Conservation (phyloP, 2,797 vertebrate species). For the Xyrichtys novacula region DNA sequence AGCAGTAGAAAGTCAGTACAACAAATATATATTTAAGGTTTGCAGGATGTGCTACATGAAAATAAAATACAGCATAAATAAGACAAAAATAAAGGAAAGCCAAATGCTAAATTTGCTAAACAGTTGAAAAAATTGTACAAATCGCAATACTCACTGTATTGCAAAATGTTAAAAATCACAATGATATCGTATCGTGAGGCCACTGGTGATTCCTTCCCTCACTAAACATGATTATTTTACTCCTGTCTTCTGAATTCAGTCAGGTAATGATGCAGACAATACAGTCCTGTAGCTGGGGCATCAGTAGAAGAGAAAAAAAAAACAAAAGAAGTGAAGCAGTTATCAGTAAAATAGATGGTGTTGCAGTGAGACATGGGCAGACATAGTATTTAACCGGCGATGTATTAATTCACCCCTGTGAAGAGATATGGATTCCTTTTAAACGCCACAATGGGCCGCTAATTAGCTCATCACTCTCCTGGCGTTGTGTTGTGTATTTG, state of each 20-base stretch:
- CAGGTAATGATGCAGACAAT: not conserved
- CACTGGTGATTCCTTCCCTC: no score
- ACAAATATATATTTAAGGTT: no score
- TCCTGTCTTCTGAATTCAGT: conserved; percentile 5
- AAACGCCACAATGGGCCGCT: conserved; percentile 56
- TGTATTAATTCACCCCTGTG: conserved; percentile 39
- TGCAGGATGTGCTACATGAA: no score
- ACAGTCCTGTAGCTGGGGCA: not conserved
- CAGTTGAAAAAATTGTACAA: no score
- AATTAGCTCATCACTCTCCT: conserved; percentile 68
- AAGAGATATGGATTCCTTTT: conserved; percentile 59
- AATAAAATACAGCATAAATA: no score
- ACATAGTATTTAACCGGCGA: conserved; percentile 12
- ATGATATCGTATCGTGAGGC: no score
- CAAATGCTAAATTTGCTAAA: no score
- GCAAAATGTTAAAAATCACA: no score
- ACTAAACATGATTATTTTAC: conserved; percentile 1
- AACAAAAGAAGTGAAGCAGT: conserved; percentile 15
- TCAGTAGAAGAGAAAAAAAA: no score
- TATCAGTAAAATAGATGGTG: conserved; percentile 14
- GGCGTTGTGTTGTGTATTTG: conserved; percentile 49
- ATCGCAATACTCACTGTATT: no score
- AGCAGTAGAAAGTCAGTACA: no score
- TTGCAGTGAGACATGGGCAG: not conserved
- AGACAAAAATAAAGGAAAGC: no score